Percentiles rank a stretch among this genome's conserved stretches.
phyloP scores from a whole-genome alignment of 2,797 vertebrate genomes.

The Glossophaga mutica region DNA sequence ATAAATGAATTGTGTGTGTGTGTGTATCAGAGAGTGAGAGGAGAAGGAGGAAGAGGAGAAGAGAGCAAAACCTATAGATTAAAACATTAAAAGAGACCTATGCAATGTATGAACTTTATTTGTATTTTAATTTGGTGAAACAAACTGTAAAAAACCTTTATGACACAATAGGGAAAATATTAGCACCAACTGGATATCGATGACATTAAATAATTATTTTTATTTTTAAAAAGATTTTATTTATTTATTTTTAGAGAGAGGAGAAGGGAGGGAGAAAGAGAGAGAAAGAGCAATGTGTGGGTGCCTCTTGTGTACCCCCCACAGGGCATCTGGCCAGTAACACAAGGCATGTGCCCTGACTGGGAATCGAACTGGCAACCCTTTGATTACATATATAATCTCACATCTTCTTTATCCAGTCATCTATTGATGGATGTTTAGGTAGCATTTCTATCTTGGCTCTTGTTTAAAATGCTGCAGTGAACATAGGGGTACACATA shows the following conservation, averaged over 20 bases:
- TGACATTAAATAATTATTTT: background rate
- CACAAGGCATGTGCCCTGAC: too few relatives aligned
- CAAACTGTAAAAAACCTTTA: background rate
- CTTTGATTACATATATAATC: background rate
- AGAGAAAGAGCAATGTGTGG: too few relatives aligned
- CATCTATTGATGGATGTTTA: background rate
- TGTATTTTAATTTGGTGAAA: slow-evolving; percentile 23
- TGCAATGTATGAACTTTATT: background rate
- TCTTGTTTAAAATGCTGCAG: background rate
- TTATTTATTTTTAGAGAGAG: too few relatives aligned
- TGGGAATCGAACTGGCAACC: too few relatives aligned
- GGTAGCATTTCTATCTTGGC: background rate
- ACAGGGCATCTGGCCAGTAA: too few relatives aligned
- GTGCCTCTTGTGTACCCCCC: too few relatives aligned
- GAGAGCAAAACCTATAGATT: background rate
- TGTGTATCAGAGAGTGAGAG: background rate
- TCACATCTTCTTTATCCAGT: background rate
- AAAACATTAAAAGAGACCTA: background rate
- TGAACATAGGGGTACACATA: background rate
- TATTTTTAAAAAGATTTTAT: background rate
- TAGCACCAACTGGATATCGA: background rate
- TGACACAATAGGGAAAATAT: background rate
- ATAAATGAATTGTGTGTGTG: background rate
- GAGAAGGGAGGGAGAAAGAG: too few relatives aligned
- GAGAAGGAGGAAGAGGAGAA: background rate